Base-by-base conservation (phyloP, 2,888 invertebrate species). In the Merodon equestris region DNA sequence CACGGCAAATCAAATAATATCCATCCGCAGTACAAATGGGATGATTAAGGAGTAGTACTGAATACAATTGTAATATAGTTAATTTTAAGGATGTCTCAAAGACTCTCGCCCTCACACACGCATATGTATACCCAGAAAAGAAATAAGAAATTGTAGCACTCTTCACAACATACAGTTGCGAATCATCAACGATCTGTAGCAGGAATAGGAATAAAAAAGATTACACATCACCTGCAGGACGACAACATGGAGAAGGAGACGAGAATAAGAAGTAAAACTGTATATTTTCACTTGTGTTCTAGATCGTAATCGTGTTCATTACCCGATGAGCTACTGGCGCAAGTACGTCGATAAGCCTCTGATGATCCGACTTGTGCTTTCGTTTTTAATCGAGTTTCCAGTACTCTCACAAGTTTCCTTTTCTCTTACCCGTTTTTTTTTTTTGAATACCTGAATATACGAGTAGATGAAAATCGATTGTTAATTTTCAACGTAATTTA, bases 1-100 rank as follows among this genome's bases (percentile, higher is more conserved):
- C 38, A 18, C 51, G 27, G 60, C 51, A 50, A 47, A 70, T 7
- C 14, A 53, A 45, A 27, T 27, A 34, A 61, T 40, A 40, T 68
- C 51, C 60, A 70, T 70, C 54, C 34, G 60, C 54, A 63, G 71
- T 71, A 63, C 47, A 71, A 60, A 60, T 18, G n/a, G 40, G 17
- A 36, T 10, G 34, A 17, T 34, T 14, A 18, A 18, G 18, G 14
- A 17, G 15, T 42, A 40, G 40, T 34, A 42, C 42, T 40, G n/a
- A 34, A 44, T 44, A 50, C 18, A 4, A 56, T 60, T 61, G 61
- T 71, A 61, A 56, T 56, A 71, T 71, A 71, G 61, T 42, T 63
- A 50, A 50, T 56, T 56, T 48, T 71, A 71, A 71, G 71, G n/a
- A 50, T 56, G 44, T 66, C 56, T 27, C 7, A 27, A 27, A 27